Base-by-base conservation (phyloP, 1,140 invertebrate species). In the Wiebesia pumilae region DNA sequence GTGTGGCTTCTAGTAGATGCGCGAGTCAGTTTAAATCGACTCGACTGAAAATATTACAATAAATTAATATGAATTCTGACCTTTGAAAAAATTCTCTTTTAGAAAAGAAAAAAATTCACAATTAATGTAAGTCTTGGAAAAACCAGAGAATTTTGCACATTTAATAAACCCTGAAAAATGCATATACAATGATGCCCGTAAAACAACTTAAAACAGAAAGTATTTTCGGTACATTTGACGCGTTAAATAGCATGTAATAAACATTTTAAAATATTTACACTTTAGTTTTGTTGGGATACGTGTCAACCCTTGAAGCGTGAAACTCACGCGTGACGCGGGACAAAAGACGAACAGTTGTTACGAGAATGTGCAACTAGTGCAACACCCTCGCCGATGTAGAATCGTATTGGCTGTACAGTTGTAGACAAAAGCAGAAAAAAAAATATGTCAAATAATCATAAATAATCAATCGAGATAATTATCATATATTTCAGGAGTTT, bases 191-290 rank as follows among this genome's bases (percentile, higher is more conserved):
- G 6, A 47, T 47, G 43, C 14, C 14, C 14, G 6, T 14, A 47
- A 47, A 7, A 47, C 14, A 47, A 47, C 43, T 47, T 6, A 47
- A 47, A 47, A 47, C 14, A 47, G 6, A 3, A 54, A 16, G 51
- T 54, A 12, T 2, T 54, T 6, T 54, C 19, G 7, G 6, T 65
- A n/a, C 24, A 30, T 30, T 6, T 4, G 12, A 30, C 27, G n/a
- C n/a, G n/a, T 65, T n/a, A 65, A 65, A n/a, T 14, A 21, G 24
- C 14, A 30, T 4, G 21, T 21, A 24, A 73, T 27, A 69, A 27
- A 58, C 19, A 58, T 35, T 83, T 33, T n/a, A 73, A 58, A 83
- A 83, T 83, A 54, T 83, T 83, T 33, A 51, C 33, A 6, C 33
- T 6, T 24, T 12, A 27, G 1, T 35, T 3, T 58, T 38, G 51